These are phyloP conservation scores for Tenthredo distinguenda DNA, from an alignment of 2,888 invertebrate genomes.

Conservation along the genomic window DNA sequence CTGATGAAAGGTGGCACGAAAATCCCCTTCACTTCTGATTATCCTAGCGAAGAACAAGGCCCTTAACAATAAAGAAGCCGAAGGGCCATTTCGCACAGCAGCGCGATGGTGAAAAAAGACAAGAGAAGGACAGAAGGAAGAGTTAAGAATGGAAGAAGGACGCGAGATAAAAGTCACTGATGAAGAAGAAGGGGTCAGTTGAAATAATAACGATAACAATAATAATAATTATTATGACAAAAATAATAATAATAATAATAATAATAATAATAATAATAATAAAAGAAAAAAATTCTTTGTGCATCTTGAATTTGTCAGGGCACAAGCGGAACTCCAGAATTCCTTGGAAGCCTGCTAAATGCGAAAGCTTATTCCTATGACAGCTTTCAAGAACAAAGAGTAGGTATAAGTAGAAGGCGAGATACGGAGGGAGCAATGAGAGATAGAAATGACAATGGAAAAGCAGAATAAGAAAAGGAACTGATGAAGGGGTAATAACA, in stretches of 20 bases:
- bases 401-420: neutral
- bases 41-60: conserved; percentile 16
- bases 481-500: conserved; percentile 4
- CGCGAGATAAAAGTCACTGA: neutral
- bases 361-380: conserved; percentile 48
- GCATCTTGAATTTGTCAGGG: conserved; percentile 39
- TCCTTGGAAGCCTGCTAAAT: conserved; percentile 28
- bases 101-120: neutral
- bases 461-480: neutral
- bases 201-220: neutral
- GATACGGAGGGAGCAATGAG: conserved; percentile 8
- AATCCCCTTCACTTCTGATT: conserved; percentile 27
- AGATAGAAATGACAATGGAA: conserved; percentile 34
- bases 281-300: conserved; percentile 29
- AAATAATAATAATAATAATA: neutral
- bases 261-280: neutral
- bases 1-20: neutral
- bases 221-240: neutral
- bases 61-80: conserved; percentile 14
- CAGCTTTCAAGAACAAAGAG: conserved; percentile 48
- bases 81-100: neutral
- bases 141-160: neutral
- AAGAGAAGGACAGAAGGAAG: neutral
- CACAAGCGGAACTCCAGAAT: neutral
- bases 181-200: conserved; percentile 14